A percentile compares a stretch with the other conserved stretches of the same genome.
phyloP scores from a whole-genome alignment of 1,140 invertebrate genomes.

The Diabrotica virgifera region DNA sequence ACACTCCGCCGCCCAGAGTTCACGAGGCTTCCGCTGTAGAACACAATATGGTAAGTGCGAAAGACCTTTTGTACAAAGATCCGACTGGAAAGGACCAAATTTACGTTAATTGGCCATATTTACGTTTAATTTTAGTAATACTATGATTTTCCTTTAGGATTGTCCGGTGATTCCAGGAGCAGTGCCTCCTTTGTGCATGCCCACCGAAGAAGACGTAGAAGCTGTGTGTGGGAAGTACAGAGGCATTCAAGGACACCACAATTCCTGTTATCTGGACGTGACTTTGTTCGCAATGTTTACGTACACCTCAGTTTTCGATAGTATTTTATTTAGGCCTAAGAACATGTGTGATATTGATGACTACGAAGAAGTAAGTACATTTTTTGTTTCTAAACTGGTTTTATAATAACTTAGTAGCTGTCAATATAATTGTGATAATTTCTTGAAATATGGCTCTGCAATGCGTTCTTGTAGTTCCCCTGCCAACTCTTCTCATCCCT shows the following conservation, averaged over 20 bases:
- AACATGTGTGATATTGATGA: slow-evolving; percentile 73
- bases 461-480: too few species aligned
- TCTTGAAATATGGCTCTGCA: too few species aligned
- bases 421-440: too few species aligned
- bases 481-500: too few species aligned
- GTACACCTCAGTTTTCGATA: slow-evolving; percentile 92
- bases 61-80: too few species aligned
- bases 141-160: slow-evolving; percentile 49
- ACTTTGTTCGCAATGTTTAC: slow-evolving; percentile 97
- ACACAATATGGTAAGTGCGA: slow-evolving; percentile 8
- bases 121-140: too few species aligned
- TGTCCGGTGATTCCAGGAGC: slow-evolving; percentile 76
- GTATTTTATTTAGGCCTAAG: slow-evolving; percentile 73
- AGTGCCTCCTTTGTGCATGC: slow-evolving; percentile 69
- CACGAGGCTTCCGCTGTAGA: slow-evolving; percentile 44
- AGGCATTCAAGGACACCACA: slow-evolving; percentile 96
- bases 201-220: slow-evolving; percentile 59
- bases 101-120: too few species aligned
- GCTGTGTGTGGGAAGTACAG: slow-evolving; percentile 72
- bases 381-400: too few species aligned
- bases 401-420: too few species aligned
- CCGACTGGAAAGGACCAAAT: too few species aligned
- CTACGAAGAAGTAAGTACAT: slow-evolving; percentile 71
- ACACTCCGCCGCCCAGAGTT: slow-evolving; percentile 53
- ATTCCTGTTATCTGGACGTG: slow-evolving; percentile 96